Evolutionary conservation across 2,888 invertebrate genomes (phyloP).

Genomic region (Tenthredo amoena): DNA sequence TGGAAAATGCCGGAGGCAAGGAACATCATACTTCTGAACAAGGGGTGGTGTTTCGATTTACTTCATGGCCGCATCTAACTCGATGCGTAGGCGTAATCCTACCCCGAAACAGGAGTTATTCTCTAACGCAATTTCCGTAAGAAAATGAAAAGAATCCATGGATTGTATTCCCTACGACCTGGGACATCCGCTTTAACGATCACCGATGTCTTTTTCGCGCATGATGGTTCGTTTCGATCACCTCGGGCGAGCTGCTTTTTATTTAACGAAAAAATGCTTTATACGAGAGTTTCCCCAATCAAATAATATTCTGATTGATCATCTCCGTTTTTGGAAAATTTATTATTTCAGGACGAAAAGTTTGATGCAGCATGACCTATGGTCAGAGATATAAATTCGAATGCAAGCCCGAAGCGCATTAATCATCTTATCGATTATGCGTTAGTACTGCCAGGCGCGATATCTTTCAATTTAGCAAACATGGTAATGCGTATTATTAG

Average conservation of each 20-base stretch:
- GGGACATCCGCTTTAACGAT: constrained; percentile 34
- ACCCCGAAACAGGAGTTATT: neutral
- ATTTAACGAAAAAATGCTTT: neutral
- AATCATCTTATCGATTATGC: constrained; percentile 29
- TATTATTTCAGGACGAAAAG: neutral
- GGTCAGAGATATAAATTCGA: neutral
- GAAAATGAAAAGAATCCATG: constrained; percentile 1
- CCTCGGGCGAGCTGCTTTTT: neutral
- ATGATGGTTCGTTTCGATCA: neutral
- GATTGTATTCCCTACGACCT: neutral
- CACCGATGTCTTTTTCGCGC: constrained; percentile 23
- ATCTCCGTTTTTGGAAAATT: too few species aligned
- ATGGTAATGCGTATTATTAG: neutral
- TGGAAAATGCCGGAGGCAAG: neutral
- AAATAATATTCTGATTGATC: neutral
- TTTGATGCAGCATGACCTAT: neutral
- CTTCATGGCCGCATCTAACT: neutral
- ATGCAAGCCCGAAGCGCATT: neutral
- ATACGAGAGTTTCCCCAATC: neutral
- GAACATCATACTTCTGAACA: neutral
- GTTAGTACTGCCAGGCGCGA: neutral
- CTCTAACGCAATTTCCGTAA: constrained; percentile 5
- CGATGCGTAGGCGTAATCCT: neutral
- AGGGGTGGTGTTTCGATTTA: neutral
- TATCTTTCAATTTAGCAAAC: constrained; percentile 21